Conservation (phyloP, 1,140 invertebrate species). For the Cotesia chilonis region DNA sequence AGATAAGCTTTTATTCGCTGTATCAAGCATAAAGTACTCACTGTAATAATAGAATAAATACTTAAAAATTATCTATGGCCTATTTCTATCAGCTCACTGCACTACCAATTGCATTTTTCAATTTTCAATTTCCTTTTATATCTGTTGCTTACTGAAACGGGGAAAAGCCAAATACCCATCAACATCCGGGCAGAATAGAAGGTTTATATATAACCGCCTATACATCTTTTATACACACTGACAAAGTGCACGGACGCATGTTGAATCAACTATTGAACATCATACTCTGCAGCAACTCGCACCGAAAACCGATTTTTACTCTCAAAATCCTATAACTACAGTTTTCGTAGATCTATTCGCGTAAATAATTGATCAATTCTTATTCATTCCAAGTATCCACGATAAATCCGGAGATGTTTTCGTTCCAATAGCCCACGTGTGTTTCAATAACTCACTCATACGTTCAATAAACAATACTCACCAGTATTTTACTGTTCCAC, state of each 20-base stretch:
- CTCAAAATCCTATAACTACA: not conserved
- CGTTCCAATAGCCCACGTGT: conserved; percentile 17
- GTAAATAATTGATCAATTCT: conserved; percentile 23
- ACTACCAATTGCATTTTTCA: conserved; percentile 22
- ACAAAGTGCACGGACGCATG: conserved; percentile 21
- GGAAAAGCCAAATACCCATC: conserved; percentile 16
- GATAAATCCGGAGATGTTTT: conserved; percentile 23
- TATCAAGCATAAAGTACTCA: too few species aligned
- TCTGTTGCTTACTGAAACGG: not conserved
- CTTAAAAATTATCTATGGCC: conserved; percentile 3
- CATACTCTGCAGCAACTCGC: not conserved
- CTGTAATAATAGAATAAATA: conserved; percentile 2
- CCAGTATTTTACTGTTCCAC: conserved; percentile 6
- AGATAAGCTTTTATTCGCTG: too few species aligned
- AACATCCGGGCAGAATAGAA: conserved; percentile 5
- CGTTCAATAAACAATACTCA: not conserved
- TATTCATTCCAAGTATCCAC: conserved; percentile 20
- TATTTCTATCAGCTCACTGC: conserved; percentile 3
- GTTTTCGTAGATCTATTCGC: conserved; percentile 9
- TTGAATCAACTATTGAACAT: conserved; percentile 20
- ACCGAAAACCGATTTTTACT: conserved; percentile 14
- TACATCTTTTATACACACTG: conserved; percentile 11
- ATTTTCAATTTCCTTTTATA: conserved; percentile 20
- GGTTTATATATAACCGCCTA: not conserved
- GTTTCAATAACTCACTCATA: conserved; percentile 17